Evolutionary conservation across 1,140 invertebrate genomes (phyloP), one percentile per base, ranked within the genome.

Genomic region (Drosophila sulfurigaster): DNA sequence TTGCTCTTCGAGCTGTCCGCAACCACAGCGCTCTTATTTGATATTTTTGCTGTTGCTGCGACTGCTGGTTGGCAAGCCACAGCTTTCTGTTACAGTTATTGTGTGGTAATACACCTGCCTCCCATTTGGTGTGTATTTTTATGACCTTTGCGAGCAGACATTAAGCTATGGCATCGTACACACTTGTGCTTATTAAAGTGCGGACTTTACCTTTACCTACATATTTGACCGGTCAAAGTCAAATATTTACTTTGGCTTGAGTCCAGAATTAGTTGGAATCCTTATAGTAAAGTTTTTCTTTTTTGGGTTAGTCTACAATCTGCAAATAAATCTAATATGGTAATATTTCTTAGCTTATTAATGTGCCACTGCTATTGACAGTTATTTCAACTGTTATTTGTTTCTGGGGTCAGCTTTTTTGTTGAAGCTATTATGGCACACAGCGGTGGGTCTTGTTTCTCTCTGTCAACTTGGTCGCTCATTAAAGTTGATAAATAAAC

Each of bases 161-260:
- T 67, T 67, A 48, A 41, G 59, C 59, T 15, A 28, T 59, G 35
- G 10, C n/a, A n/a, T 25, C 35, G 10, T 10, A 38, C 38, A n/a
- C 25, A 59, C 41, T 62, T 25, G 25, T 56, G 63, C 35, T 54
- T 65, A 56, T 54, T 65, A 45, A 56, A 65, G 45, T 49, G 20
- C 48, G 35, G 3, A 13, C 43, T 57, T 41, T n/a, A 45, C 16
- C 28, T 25, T 16, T 45, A 16, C 7, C 5, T 45, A 16, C 7
- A 5, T 16, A 56, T 67, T 67, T 48, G 51, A 48, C 64, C n/a
- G 32, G 63, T 58, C 52, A 66, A 66, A 66, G 62, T 58, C 52
- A 72, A 72, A 58, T 72, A 72, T 66, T 64, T 64, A 4, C 15
- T 28, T 16, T 54, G 5, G 25, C 32, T 43, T 3, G n/a, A 28